phyloP scores from a whole-genome alignment of 2,797 vertebrate species.

The Cyprinella venusta region DNA sequence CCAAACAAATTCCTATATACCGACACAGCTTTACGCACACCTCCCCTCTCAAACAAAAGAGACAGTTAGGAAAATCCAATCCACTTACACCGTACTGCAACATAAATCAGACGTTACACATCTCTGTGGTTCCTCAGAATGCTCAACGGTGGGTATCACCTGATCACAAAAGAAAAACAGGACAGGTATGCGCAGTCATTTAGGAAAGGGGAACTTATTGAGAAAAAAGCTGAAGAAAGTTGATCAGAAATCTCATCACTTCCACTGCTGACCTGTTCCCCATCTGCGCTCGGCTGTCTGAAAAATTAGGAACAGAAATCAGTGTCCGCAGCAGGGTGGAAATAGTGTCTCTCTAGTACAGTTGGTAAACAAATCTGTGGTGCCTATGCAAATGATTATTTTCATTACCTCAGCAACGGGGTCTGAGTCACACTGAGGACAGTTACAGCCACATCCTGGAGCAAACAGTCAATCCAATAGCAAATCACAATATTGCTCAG shows the following conservation, averaged over 20 bases:
- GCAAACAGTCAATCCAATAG: constrained; percentile 53
- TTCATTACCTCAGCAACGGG: constrained; percentile 64
- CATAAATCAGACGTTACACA: background rate
- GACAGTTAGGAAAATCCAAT: constrained; percentile 77
- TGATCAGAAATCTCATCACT: constrained; percentile 45
- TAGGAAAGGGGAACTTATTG: constrained; percentile 33
- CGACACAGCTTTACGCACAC: constrained; percentile 61
- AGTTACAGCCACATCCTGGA: constrained; percentile 73
- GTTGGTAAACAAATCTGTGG: constrained; percentile 83
- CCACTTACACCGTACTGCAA: background rate
- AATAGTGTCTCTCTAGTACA: constrained; percentile 59
- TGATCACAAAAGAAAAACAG: constrained; percentile 8
- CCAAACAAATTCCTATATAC: constrained; percentile 70
- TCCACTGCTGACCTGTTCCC: constrained; percentile 42
- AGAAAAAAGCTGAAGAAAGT: constrained; percentile 32
- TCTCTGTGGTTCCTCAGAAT: background rate
- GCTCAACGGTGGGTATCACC: background rate
- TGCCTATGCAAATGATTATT: constrained; percentile 79
- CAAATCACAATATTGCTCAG: constrained; percentile 78
- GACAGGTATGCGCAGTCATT: background rate
- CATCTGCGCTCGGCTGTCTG: background rate
- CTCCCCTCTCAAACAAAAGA: constrained; percentile 78
- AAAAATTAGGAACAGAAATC: constrained; percentile 69
- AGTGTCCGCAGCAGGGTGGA: constrained; percentile 66
- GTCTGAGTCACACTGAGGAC: constrained; percentile 60